Percentiles rank a stretch among this genome's conserved stretches.
Conservation (phyloP, 64 coral and sea anemone species). For the Hydrozoanthus tunicans region DNA sequence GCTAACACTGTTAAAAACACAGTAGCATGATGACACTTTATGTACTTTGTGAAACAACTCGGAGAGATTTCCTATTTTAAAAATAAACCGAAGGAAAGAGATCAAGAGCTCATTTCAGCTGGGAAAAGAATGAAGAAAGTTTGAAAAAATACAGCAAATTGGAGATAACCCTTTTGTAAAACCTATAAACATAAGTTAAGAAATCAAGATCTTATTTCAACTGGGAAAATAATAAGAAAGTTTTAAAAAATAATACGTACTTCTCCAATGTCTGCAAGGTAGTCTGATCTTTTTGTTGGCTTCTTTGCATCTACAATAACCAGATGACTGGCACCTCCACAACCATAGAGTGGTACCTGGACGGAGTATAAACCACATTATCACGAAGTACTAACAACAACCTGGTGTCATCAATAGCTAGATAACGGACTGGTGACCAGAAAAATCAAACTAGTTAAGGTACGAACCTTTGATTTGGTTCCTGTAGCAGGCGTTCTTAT, state of each 20-base stretch:
- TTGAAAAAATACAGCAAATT: no score
- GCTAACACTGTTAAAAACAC: no score
- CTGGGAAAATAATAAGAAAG: neutral
- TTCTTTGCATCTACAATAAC: conserved; percentile 77
- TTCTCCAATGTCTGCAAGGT: conserved; percentile 81
- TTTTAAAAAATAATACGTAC: conserved; percentile 35
- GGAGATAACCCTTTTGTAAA: no score
- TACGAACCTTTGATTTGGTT: conserved; percentile 72
- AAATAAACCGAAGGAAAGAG: no score
- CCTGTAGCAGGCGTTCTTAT: conserved; percentile 59
- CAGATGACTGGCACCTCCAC: conserved; percentile 91
- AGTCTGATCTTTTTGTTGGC: conserved; percentile 70
- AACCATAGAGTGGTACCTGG: conserved; percentile 92
- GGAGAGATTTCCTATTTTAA: no score
- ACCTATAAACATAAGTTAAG: neutral
- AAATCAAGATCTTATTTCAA: neutral
- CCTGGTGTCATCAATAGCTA: neutral
- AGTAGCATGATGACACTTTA: no score
- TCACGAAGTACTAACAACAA: neutral
- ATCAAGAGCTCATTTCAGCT: no score
- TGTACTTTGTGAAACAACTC: no score
- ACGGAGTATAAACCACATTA: neutral
- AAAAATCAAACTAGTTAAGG: no score
- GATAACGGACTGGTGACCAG: no score
- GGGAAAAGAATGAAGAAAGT: no score